Evolutionary conservation across 2,797 vertebrate species (phyloP).

Genomic region (Gymnothorax reevesii): DNA sequence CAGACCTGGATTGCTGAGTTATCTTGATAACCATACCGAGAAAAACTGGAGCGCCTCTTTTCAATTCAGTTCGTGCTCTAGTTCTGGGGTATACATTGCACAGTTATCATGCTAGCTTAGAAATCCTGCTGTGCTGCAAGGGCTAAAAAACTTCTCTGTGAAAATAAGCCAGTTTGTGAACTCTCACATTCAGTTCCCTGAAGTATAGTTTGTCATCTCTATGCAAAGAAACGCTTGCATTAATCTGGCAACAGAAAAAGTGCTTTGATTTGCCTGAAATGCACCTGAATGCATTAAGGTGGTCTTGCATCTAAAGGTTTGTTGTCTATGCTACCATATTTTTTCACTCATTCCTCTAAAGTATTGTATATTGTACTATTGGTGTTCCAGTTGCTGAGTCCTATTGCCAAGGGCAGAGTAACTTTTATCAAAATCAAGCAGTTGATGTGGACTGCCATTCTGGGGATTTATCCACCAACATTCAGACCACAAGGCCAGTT

Average conservation of each 20-base stretch:
- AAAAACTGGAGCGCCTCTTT: too few relatives aligned
- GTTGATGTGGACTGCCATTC: neutral
- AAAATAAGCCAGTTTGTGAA: too few relatives aligned
- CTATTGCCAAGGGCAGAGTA: neutral
- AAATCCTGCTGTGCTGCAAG: neutral
- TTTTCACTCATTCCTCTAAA: neutral
- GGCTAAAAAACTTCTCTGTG: neutral
- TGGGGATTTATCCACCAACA: neutral
- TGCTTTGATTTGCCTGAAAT: neutral
- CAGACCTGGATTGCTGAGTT: too few relatives aligned
- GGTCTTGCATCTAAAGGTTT: neutral
- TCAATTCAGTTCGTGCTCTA: too few relatives aligned
- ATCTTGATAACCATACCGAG: too few relatives aligned
- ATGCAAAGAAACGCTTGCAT: neutral
- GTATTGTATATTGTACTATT: neutral
- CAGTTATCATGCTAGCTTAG: too few relatives aligned
- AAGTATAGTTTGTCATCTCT: neutral
- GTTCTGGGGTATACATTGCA: too few relatives aligned
- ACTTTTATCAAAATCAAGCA: neutral
- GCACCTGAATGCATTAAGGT: neutral
- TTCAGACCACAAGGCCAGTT: neutral
- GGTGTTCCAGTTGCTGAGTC: neutral
- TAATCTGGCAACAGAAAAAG: neutral
- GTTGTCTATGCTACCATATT: neutral
- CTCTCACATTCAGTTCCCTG: neutral